Conservation (phyloP, 2,113 vertebrate genomes). For the Rhinogobius similis region DNA sequence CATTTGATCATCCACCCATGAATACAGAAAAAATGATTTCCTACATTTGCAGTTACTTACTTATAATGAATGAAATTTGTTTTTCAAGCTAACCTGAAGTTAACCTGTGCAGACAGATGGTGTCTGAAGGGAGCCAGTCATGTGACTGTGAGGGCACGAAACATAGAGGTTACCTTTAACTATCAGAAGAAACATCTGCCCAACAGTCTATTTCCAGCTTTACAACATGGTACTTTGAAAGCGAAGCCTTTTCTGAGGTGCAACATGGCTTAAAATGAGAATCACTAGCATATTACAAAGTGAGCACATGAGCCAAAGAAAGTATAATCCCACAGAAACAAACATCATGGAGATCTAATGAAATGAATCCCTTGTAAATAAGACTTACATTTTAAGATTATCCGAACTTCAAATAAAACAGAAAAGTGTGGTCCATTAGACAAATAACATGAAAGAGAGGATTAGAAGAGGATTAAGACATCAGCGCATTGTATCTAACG, state of each 20-base stretch:
- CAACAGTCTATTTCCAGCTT: background rate
- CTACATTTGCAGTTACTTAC: too few relatives aligned
- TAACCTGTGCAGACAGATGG: background rate
- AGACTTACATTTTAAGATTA: slow-evolving; percentile 12
- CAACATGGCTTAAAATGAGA: background rate
- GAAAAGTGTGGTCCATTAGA: slow-evolving; percentile 12
- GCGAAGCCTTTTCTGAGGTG: background rate
- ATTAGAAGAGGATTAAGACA: slow-evolving; percentile 30
- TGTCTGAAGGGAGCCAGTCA: too few relatives aligned
- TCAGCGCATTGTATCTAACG: slow-evolving; percentile 5
- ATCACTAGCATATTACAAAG: background rate
- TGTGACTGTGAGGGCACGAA: background rate
- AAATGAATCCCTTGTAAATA: slow-evolving; percentile 12
- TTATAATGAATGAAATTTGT: too few relatives aligned
- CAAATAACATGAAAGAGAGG: slow-evolving; percentile 13
- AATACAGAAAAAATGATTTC: too few relatives aligned
- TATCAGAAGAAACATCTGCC: background rate
- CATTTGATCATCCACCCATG: too few relatives aligned
- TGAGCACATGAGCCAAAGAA: background rate
- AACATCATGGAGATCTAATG: background rate
- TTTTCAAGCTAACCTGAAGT: background rate
- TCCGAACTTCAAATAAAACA: slow-evolving; percentile 19
- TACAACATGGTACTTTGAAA: background rate
- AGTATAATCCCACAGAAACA: background rate
- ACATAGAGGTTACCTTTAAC: background rate